These are phyloP conservation scores for Araneus ventricosus DNA, from an alignment of 1,140 invertebrate species.

Conservation along the genomic window DNA sequence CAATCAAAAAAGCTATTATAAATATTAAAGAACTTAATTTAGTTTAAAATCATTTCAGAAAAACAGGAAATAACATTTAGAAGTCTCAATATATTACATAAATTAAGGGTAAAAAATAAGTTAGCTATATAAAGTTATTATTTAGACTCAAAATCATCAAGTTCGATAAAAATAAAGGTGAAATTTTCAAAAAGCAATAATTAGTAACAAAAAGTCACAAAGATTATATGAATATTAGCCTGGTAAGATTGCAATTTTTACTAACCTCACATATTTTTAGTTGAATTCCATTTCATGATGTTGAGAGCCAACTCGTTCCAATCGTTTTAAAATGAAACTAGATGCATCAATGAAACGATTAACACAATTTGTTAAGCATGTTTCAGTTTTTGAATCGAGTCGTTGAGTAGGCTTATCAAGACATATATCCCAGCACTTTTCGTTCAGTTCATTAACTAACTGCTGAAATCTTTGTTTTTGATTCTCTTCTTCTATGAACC, in stretches of 20 bases:
- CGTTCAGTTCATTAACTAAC: slow-evolving; percentile 85
- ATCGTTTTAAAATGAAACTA: slow-evolving; percentile 90
- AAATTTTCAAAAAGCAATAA: too few species aligned
- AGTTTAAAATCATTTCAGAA: too few species aligned
- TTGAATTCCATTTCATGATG: slow-evolving; percentile 60
- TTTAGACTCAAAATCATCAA: too few species aligned
- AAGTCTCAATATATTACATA: too few species aligned
- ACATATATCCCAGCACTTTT: slow-evolving; percentile 96
- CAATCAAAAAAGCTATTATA: too few species aligned
- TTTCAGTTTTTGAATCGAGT: slow-evolving; percentile 92
- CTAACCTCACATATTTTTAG: background rate
- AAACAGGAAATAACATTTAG: too few species aligned
- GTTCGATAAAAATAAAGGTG: too few species aligned
- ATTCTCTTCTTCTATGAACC: slow-evolving; percentile 91
- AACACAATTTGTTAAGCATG: slow-evolving; percentile 94
- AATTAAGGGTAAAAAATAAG: too few species aligned
- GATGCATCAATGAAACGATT: slow-evolving; percentile 96
- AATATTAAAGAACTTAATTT: too few species aligned
- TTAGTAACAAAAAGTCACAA: too few species aligned
- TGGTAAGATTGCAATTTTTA: background rate
- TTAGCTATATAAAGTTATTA: too few species aligned
- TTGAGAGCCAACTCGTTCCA: slow-evolving; percentile 81
- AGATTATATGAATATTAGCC: too few species aligned
- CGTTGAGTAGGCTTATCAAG: slow-evolving; percentile 92
- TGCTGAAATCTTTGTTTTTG: slow-evolving; percentile 91